Conservation (phyloP, 2,113 vertebrate species). For the Sylvietta virens region DNA sequence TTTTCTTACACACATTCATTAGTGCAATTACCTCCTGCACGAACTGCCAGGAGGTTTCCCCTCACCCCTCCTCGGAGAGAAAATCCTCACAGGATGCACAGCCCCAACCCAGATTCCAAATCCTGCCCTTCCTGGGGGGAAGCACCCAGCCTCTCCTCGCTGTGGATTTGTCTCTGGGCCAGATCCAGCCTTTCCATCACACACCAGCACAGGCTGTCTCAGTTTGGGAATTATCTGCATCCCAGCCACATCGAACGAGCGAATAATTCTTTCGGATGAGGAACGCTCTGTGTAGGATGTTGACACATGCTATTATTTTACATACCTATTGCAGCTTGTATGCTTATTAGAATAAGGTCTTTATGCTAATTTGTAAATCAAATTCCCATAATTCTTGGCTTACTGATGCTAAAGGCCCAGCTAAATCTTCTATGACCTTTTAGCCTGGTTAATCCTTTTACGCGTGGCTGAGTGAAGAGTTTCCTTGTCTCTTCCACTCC, state of each 20-base stretch:
- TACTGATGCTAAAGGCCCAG: conserved; percentile 54
- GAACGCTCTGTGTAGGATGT: neutral
- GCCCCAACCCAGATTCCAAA: accelerated
- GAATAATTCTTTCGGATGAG: neutral
- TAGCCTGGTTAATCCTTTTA: conserved; percentile 55
- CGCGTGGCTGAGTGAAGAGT: neutral
- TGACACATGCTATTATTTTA: conserved; percentile 43
- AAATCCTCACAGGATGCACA: neutral
- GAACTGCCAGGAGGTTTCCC: neutral
- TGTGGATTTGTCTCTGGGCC: accelerated
- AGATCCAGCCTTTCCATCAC: neutral
- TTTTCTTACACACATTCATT: conserved; percentile 38
- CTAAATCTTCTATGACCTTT: conserved; percentile 64
- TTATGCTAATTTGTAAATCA: conserved; percentile 67
- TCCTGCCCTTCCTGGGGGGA: neutral
- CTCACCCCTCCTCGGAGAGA: accelerated
- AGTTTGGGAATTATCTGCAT: neutral
- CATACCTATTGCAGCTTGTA: conserved; percentile 38
- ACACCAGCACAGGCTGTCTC: neutral
- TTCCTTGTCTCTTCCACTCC: neutral
- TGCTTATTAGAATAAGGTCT: conserved; percentile 59
- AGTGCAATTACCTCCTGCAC: neutral
- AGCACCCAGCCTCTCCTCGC: neutral
- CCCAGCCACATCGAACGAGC: neutral
- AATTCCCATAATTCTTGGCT: conserved; percentile 66